Base-by-base conservation (phyloP, 2,797 vertebrate species). In the Merluccius polli region DNA sequence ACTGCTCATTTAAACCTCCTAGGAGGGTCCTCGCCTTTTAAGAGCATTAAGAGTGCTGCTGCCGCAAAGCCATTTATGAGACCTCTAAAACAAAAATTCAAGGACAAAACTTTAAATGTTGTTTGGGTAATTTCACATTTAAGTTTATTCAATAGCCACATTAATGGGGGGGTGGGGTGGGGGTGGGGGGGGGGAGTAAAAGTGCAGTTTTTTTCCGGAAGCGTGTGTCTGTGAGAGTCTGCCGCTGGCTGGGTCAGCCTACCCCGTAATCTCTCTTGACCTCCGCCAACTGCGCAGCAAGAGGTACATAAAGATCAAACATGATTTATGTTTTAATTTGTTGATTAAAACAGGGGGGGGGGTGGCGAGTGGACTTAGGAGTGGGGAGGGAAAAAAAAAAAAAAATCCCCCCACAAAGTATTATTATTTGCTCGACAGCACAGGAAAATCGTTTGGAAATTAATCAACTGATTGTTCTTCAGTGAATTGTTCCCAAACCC, bases 261-360 rank as follows among this genome's bases (percentile, higher is more conserved):
- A 8, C 81, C 77, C 84, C 81, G 86, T 93, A 91, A 93, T 92
- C 92, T 91, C 85, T 82, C 84, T 75, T 92, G 89, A 93, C 92
- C 93, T 93, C 88, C 73, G 88, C 85, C 90, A 91, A 92, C 90
- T 91, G 91, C 85, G 27, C 75, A 89, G 84, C 85, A 78, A 90
- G 86, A 88, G 85, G 91, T 94, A 92, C 94, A 94, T 93, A 92
- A 93, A 93, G 92, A 92, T 91, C 88, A 93, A 91, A 89, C 90
- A 90, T 91, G 92, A 93, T 93, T 94, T 92, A 91, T 93, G 90
- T 89, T 94, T 93, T 93, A 92, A 94, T 95, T 95, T 94, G 92
- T 91, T 94, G 93, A 95, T 94, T 94, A 93, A 92, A 92, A 92
- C 86, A 67, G 81, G 83, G 82, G 41, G 10, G 74, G 85, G 83